phyloP scores from a whole-genome alignment of 2,113 vertebrate species.

The Rattus norvegicus region DNA sequence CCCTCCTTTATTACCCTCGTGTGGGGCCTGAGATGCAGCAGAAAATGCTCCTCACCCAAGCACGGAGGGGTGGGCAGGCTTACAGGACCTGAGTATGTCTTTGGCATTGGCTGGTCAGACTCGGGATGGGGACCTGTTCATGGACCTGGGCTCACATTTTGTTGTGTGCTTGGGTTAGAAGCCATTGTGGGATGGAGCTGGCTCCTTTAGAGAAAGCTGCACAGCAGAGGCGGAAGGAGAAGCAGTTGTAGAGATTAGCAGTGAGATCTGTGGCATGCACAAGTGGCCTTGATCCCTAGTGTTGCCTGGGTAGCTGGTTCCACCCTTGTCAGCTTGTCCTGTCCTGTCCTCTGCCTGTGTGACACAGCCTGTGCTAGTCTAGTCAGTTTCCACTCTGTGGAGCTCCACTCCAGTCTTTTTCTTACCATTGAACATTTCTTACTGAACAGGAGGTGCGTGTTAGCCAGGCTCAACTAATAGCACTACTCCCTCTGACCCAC shows the following conservation, averaged over 20 bases:
- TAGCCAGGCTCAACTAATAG: not conserved
- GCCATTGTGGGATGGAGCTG: not conserved
- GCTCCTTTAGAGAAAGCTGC: not conserved
- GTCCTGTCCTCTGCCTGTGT: not conserved
- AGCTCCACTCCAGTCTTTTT: slow-evolving; percentile 14
- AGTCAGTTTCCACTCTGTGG: not conserved
- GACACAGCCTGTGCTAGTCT: not conserved
- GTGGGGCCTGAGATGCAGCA: not conserved
- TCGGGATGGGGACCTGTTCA: not conserved
- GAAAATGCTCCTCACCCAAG: not conserved
- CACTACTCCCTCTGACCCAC: not conserved
- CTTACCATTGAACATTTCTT: not conserved
- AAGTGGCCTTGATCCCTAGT: not conserved
- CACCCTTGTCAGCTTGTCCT: not conserved
- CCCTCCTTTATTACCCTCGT: not conserved
- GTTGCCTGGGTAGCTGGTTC: not conserved
- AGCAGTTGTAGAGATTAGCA: not conserved
- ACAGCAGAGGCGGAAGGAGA: not conserved
- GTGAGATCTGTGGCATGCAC: not conserved
- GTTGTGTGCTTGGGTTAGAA: not conserved
- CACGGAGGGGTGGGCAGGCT: not conserved
- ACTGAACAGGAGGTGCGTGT: not conserved
- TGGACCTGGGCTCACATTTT: not conserved
- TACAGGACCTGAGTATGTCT: not conserved
- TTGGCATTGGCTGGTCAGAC: not conserved